Evolutionary conservation across 2,113 vertebrate genomes (phyloP).

Genomic region (Lonchura striata): DNA sequence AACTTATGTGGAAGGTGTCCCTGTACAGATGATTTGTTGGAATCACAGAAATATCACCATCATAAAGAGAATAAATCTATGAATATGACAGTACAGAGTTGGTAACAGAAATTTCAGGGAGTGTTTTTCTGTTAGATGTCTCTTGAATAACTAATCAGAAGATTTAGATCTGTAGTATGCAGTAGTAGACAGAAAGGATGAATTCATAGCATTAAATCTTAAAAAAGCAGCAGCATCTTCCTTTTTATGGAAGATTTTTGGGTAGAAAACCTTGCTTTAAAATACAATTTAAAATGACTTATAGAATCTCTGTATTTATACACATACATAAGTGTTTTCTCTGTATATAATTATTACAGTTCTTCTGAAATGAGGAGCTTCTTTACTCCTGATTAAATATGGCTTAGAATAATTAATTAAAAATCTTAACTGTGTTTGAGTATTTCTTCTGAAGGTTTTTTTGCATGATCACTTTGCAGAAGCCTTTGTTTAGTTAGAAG

Average conservation of each 20-base stretch:
- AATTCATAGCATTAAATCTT: neutral
- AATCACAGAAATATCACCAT: neutral
- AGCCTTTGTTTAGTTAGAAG: neutral
- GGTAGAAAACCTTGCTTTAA: neutral
- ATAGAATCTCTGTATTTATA: neutral
- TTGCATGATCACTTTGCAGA: neutral
- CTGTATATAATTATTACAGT: slow-evolving; percentile 31
- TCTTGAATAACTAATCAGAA: neutral
- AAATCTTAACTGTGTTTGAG: neutral
- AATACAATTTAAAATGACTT: neutral
- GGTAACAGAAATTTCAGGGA: neutral
- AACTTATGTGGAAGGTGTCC: neutral
- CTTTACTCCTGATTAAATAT: slow-evolving; percentile 32
- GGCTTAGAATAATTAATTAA: slow-evolving; percentile 22
- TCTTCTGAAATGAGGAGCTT: neutral
- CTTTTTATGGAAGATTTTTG: neutral
- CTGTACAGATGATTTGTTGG: neutral
- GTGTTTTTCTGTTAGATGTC: neutral
- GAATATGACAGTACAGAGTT: neutral
- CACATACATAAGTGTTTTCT: neutral
- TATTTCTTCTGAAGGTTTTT: neutral
- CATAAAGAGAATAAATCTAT: neutral
- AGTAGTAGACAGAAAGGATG: neutral
- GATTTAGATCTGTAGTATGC: neutral
- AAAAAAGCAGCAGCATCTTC: neutral